Percentiles rank a stretch among this genome's conserved stretches.
Evolutionary conservation across 2,797 vertebrate genomes (phyloP).

Genomic region (Phoeniculus purpureus): DNA sequence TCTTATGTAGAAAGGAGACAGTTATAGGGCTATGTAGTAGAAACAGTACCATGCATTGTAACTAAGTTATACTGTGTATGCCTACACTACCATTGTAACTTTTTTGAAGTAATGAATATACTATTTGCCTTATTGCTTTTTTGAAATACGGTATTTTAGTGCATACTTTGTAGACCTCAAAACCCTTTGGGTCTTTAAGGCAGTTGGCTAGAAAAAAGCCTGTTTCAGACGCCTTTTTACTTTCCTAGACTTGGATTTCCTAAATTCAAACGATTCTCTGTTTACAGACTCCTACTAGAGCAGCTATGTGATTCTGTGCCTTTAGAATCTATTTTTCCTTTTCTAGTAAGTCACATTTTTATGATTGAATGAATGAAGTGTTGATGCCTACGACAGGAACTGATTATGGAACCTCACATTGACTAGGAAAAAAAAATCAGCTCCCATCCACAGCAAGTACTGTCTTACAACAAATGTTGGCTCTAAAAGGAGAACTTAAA

Average conservation of each 20-base stretch:
- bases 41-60: conserved; percentile 78
- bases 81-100: conserved; percentile 84
- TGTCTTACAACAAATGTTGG: conserved; percentile 18
- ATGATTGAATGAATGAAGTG: conserved; percentile 68
- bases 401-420: conserved; percentile 50
- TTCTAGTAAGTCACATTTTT: conserved; percentile 71
- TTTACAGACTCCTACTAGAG: conserved; percentile 85
- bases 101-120: conserved; percentile 79
- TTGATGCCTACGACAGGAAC: conserved; percentile 43
- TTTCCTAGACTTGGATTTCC: conserved; percentile 75
- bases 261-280: conserved; percentile 79
- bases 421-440: conserved; percentile 41
- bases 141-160: conserved; percentile 78
- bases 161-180: conserved; percentile 80
- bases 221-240: conserved; percentile 78
- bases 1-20: conserved; percentile 71
- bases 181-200: conserved; percentile 74
- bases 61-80: conserved; percentile 83
- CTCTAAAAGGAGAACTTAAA: conserved; percentile 18
- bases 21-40: conserved; percentile 77
- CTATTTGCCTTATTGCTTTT: conserved; percentile 84
- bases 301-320: conserved; percentile 85
- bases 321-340: conserved; percentile 81
- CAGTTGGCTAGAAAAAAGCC: conserved; percentile 74
- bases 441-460: conserved; percentile 42